phyloP scores from a whole-genome alignment of 1,140 invertebrate genomes.

The Geopemphigus sp. region DNA sequence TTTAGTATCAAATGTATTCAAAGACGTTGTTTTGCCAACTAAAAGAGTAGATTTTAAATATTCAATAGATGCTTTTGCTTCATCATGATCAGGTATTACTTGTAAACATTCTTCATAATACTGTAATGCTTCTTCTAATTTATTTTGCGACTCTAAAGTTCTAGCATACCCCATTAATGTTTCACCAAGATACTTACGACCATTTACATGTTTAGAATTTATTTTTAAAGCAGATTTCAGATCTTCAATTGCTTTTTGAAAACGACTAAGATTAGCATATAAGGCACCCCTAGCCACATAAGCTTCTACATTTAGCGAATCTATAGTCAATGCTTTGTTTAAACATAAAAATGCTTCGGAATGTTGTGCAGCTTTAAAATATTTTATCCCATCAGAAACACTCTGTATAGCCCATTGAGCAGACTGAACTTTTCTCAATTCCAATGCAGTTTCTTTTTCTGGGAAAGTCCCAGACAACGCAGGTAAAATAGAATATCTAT shows the following conservation, averaged over 20 bases:
- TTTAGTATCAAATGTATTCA: not conserved
- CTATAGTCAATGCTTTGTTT: constrained; percentile 89
- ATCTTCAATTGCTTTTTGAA: constrained; percentile 89
- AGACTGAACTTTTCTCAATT: constrained; percentile 82
- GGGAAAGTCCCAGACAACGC: constrained; percentile 66
- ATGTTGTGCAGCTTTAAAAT: constrained; percentile 87
- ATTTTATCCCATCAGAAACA: constrained; percentile 87
- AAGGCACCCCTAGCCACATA: constrained; percentile 88
- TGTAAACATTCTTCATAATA: constrained; percentile 78
- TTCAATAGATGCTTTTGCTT: constrained; percentile 59
- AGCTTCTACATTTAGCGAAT: constrained; percentile 90
- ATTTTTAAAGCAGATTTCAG: constrained; percentile 86
- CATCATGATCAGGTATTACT: constrained; percentile 78
- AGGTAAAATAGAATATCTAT: constrained; percentile 56
- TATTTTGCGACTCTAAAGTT: constrained; percentile 67
- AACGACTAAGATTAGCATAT: constrained; percentile 90
- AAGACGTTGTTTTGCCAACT: not conserved
- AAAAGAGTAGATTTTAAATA: constrained; percentile 14
- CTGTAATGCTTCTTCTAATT: constrained; percentile 78
- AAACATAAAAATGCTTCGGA: constrained; percentile 92
- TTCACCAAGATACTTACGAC: constrained; percentile 89
- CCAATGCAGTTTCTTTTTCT: constrained; percentile 75
- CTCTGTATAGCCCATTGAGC: constrained; percentile 89
- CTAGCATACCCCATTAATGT: constrained; percentile 81
- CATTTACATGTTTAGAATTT: constrained; percentile 89